Evolutionary conservation across 1,140 invertebrate genomes (phyloP).

Genomic region (Eubasilissa regina): DNA sequence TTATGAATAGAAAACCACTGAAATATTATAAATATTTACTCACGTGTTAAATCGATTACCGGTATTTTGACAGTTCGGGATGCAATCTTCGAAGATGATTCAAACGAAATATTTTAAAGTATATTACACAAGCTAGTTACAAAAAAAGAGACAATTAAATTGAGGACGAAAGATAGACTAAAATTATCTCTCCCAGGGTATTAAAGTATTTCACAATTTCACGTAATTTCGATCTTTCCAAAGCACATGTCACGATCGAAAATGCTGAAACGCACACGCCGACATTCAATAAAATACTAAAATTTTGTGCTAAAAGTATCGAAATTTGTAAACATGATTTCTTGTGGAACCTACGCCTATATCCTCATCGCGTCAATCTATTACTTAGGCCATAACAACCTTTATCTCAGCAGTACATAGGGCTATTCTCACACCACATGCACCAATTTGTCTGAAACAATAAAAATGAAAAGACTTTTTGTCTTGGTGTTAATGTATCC

Average conservation of each 20-base stretch:
- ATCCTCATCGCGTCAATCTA: no score
- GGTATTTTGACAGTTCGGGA: slow-evolving; percentile 24
- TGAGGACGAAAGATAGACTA: neutral
- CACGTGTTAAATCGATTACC: slow-evolving; percentile 25
- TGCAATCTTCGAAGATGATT: neutral
- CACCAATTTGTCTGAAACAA: no score
- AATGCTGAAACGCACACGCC: neutral
- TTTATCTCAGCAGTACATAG: no score
- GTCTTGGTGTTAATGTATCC: no score
- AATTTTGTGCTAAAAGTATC: slow-evolving; percentile 19
- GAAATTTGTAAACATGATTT: slow-evolving; percentile 15
- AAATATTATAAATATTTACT: slow-evolving; percentile 18
- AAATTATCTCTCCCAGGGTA: neutral
- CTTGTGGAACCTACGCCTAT: no score
- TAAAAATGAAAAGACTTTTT: no score
- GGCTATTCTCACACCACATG: no score
- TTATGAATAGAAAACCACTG: no score
- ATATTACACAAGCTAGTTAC: neutral
- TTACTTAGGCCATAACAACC: no score
- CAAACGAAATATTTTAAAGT: neutral
- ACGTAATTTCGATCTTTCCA: slow-evolving; percentile 28
- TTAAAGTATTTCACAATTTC: slow-evolving; percentile 32
- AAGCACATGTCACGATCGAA: slow-evolving; percentile 7
- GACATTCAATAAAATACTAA: slow-evolving; percentile 29
- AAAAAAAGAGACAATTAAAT: neutral